Evolutionary conservation across 2,888 invertebrate genomes (phyloP).

Genomic region (Mellilla xanthometata): DNA sequence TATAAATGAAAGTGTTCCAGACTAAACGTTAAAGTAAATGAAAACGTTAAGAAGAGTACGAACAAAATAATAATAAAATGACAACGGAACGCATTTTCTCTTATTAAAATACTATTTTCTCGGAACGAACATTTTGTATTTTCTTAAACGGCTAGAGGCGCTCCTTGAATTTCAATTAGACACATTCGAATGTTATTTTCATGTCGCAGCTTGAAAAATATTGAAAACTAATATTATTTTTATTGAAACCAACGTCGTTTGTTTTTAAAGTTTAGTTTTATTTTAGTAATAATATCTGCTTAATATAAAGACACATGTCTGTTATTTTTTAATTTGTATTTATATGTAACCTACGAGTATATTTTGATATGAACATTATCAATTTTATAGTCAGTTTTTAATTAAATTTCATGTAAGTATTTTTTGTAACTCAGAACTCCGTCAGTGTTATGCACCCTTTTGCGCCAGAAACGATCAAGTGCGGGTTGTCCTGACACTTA

Average conservation of each 20-base stretch:
- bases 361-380: no score
- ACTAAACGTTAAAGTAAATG: background rate
- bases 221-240: background rate
- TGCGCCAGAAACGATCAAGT: no score
- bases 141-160: constrained; percentile 1
- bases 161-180: constrained; percentile 6
- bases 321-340: no score
- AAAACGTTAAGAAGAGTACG: background rate
- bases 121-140: background rate
- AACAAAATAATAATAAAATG: background rate
- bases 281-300: no score
- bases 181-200: background rate
- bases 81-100: background rate
- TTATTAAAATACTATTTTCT: constrained; percentile 5
- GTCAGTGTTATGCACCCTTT: no score
- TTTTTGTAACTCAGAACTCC: no score
- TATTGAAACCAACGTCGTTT: background rate
- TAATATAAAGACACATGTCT: no score
- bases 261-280: background rate
- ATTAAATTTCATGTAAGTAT: no score
- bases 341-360: no score
- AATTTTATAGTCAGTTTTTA: no score
- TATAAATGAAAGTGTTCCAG: background rate
- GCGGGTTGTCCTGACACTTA: no score
- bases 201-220: background rate